A percentile compares a stretch with the other conserved stretches of the same genome.
phyloP scores from a whole-genome alignment of 2,797 vertebrate species.

The Epinephelus malabaricus region DNA sequence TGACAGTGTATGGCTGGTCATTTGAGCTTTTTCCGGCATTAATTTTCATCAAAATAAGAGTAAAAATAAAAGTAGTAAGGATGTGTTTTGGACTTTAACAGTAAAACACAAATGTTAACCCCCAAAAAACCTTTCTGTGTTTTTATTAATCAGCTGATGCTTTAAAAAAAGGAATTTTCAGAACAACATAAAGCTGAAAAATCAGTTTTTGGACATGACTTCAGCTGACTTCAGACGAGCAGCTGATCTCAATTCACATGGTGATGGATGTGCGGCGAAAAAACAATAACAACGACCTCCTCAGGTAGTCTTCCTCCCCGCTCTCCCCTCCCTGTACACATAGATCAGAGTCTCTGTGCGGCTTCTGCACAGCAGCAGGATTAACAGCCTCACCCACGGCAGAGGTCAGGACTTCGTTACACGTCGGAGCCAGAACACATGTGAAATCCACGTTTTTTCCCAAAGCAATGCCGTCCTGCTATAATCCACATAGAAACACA shows the following conservation, averaged over 20 bases:
- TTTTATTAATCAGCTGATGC: not conserved
- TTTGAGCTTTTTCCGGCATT: not conserved
- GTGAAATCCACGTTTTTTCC: constrained; percentile 44
- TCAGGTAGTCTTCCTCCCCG: constrained; percentile 38
- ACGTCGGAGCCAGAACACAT: constrained; percentile 44
- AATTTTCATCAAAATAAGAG: not conserved
- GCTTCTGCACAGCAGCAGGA: constrained; percentile 36
- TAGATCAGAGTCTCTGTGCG: constrained; percentile 52
- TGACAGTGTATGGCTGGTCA: constrained; percentile 43
- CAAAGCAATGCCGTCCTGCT: not conserved
- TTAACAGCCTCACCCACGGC: constrained; percentile 34
- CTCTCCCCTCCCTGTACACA: not conserved
- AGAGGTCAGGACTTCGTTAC: constrained; percentile 55
- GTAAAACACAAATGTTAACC: not conserved
- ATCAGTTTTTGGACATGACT: not conserved
- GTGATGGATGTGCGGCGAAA: constrained; percentile 40
- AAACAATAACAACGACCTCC: constrained; percentile 44
- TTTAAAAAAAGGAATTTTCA: not conserved
- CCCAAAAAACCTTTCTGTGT: not conserved
- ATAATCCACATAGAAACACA: not conserved
- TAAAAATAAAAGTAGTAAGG: not conserved
- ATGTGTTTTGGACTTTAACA: not conserved
- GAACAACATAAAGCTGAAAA: not conserved
- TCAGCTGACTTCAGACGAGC: constrained; percentile 23
- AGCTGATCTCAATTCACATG: constrained; percentile 44